phyloP scores from a whole-genome alignment of 2,888 invertebrate species.

The Drosophila recens region DNA sequence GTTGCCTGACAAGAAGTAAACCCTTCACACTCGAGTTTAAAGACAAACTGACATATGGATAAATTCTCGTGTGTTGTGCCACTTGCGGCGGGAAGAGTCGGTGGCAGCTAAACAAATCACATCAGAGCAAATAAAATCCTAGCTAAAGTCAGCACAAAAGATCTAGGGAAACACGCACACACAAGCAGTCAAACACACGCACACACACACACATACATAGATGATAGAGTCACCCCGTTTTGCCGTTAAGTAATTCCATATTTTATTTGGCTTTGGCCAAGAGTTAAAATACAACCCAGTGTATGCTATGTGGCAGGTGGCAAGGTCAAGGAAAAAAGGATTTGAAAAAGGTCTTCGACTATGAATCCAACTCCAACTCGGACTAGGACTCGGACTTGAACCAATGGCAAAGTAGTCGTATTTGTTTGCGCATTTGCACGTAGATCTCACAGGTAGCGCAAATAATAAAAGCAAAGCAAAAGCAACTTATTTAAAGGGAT shows the following conservation, averaged over 20 bases:
- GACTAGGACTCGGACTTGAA: constrained; percentile 5
- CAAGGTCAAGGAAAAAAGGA: constrained; percentile 53
- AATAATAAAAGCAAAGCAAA: constrained; percentile 37
- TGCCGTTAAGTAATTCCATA: constrained; percentile 79
- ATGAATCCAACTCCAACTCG: constrained; percentile 12
- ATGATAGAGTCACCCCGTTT: constrained; percentile 28
- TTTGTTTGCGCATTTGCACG: constrained; percentile 72
- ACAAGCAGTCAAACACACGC: constrained; percentile 38
- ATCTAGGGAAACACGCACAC: constrained; percentile 51
- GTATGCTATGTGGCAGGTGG: constrained; percentile 34
- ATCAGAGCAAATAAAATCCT: constrained; percentile 73
- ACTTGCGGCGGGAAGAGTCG: background rate
- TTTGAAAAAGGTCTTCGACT: constrained; percentile 33
- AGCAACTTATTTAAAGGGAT: constrained; percentile 79
- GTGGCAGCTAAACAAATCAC: constrained; percentile 73
- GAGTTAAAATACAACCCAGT: constrained; percentile 37
- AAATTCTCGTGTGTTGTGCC: constrained; percentile 13
- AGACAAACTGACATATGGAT: constrained; percentile 64
- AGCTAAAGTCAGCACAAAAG: constrained; percentile 70
- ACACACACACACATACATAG: constrained; percentile 31
- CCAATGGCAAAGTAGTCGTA: constrained; percentile 40
- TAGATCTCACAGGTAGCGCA: constrained; percentile 44
- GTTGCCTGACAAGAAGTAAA: constrained; percentile 37
- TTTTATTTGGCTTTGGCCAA: constrained; percentile 68
- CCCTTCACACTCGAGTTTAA: constrained; percentile 72